Base-by-base conservation (phyloP, 2,113 vertebrate species). In the Tupaia chinensis region DNA sequence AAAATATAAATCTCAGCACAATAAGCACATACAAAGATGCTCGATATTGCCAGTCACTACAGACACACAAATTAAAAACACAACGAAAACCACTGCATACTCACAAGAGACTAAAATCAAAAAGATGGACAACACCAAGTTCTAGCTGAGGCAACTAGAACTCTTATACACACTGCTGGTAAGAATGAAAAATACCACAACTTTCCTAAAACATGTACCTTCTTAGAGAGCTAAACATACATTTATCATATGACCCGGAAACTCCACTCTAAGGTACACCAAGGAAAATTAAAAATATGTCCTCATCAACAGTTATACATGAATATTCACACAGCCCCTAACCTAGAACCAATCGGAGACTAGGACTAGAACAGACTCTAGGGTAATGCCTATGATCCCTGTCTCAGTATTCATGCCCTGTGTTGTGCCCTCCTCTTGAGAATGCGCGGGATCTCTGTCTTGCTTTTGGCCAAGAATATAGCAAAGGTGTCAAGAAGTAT, bases 161-260 rank as follows among this genome's bases (percentile, higher is more conserved):
- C 17, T 65, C 6, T 58, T 27, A 63, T 29, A 69, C 9, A 58
- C 25, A 70, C 14, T 25, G 63, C 20, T 77, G 17, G 53, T 23
- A 27, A 56, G 58, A 95, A 72, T 22, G 61, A 94, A 95, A 83
- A 93, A 80, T 1, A 73, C 53, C 9, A 68, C 65, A 92, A 81
- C 58, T 91, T 61, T 56, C 12, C 32, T 44, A 60, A 70, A 93
- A 87, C 23, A 66, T 20, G 73, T 34, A 44, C 0, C 29, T 65
- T 79, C 72, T 56, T n/a, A 70, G 34, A 60, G 87, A 89, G 72
- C n/a, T 87, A 90, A 87, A 68, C 5, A 22, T 34, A 74, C 22
- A 90, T 56, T 66, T 70, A 66, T 5, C 68, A n/a, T 15, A 29
- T 7, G 15, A 76, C 13, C 27, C 83, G 54, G 76, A 14, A 78